Evolutionary conservation across 2,888 invertebrate genomes (phyloP), one percentile per base, ranked within the genome.

Genomic region (Ashinkailepas kermadecensis): DNA sequence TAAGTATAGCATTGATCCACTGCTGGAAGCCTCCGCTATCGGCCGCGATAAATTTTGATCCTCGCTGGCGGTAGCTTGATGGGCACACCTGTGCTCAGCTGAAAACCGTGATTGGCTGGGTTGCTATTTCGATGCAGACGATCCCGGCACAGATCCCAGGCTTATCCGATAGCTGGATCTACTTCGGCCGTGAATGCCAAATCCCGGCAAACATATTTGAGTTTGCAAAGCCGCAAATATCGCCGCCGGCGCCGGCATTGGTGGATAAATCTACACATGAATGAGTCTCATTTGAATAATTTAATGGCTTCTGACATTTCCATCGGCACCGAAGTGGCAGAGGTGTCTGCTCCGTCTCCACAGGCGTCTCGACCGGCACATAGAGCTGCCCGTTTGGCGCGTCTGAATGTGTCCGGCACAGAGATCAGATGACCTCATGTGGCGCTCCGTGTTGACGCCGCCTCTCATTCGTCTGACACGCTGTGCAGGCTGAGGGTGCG

Each of bases 231-330:
- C 70, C 56, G 74, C 56, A 54, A 74, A 74, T 74, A 74, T 21
- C 56, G 9, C 23, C 6, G 54, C 54, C 56, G 39, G 25, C 15
- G 6, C 15, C 15, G 13, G 25, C 39, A 15, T 23, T 39, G 25
- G 13, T 39, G 67, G 70, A 70, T 70, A 39, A 56, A 74, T 74
- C 74, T 74, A 56, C 74, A 74, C 74, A 74, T 21, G 18, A 74
- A 74, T 74, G 74, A 54, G 54, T 56, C 74, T 9, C 56, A 74
- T 74, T 74, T 74, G 74, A 74, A 74, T 74, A 74, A 54, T 54
- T 21, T 74, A 56, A 74, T 74, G 74, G 74, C 8, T 18, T 15
- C 74, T 21, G 21, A 9, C 54, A 21, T 74, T 74, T 9, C 74
- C 21, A 23, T 15, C 39, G 25, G 39, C 13, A 39, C 25, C 13